Evolutionary conservation across 2,797 vertebrate genomes (phyloP).

Genomic region (Vespertilio murinus): DNA sequence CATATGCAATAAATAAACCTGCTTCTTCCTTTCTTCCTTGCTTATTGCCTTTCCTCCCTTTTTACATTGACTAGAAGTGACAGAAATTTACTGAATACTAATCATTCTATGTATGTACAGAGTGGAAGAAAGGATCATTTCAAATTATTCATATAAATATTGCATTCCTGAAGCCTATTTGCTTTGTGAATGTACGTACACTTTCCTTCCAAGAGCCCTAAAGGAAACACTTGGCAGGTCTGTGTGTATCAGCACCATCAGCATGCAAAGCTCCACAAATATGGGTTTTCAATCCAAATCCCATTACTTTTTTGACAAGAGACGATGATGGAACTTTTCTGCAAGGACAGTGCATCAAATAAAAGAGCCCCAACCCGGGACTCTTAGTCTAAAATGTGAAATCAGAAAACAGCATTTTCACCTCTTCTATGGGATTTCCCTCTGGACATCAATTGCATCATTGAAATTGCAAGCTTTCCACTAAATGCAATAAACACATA

Average conservation of each 20-base stretch:
- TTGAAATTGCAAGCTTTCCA: neutral
- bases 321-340: neutral
- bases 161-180: neutral
- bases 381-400: neutral
- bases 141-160: constrained; percentile 24
- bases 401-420: neutral
- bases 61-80: neutral
- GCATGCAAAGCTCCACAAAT: neutral
- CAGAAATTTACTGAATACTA: neutral
- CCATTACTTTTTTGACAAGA: neutral
- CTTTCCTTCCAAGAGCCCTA: neutral
- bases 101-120: neutral
- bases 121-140: constrained; percentile 13
- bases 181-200: neutral
- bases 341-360: neutral
- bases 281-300: neutral
- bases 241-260: neutral
- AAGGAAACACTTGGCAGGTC: neutral
- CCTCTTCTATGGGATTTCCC: neutral
- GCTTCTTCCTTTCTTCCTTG: neutral
- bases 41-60: neutral
- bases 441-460: neutral
- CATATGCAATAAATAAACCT: neutral
- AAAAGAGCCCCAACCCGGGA: neutral
- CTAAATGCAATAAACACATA: neutral